These are phyloP conservation scores for Nycticryphes semicollaris DNA, from an alignment of 2,113 vertebrate species.

Conservation along the genomic window DNA sequence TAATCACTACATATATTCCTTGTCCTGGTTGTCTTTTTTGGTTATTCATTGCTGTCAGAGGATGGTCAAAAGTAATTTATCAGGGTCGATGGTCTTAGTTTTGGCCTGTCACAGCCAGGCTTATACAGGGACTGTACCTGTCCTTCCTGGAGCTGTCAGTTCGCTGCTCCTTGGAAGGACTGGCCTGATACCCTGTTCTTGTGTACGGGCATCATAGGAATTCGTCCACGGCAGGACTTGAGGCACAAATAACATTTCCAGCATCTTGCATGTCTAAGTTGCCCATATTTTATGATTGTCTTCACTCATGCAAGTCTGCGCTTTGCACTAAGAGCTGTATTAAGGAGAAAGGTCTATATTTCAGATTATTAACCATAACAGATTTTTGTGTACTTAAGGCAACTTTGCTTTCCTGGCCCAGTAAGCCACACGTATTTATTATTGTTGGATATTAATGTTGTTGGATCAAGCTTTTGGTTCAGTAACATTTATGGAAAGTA, in stretches of 20 bases:
- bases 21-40: not conserved
- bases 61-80: not conserved
- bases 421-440: not conserved
- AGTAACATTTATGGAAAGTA: not conserved
- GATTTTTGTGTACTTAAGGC: not conserved
- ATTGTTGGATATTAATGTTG: not conserved
- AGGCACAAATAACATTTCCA: not conserved
- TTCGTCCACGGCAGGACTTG: not conserved
- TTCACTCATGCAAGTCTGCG: not conserved
- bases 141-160: not conserved
- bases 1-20: not conserved
- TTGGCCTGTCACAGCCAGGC: not conserved
- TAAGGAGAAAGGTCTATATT: not conserved
- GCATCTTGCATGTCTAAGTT: not conserved
- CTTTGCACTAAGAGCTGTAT: not conserved
- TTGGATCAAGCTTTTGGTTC: not conserved
- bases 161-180: not conserved
- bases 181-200: not conserved
- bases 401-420: not conserved
- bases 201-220: accelerated
- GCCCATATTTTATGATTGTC: not conserved
- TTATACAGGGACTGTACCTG: not conserved
- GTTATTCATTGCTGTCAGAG: not conserved
- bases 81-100: not conserved
- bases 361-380: not conserved